These are phyloP conservation scores for Caenorhabditis sulstoni DNA, from an alignment of 2,888 invertebrate genomes.

Conservation along the genomic window DNA sequence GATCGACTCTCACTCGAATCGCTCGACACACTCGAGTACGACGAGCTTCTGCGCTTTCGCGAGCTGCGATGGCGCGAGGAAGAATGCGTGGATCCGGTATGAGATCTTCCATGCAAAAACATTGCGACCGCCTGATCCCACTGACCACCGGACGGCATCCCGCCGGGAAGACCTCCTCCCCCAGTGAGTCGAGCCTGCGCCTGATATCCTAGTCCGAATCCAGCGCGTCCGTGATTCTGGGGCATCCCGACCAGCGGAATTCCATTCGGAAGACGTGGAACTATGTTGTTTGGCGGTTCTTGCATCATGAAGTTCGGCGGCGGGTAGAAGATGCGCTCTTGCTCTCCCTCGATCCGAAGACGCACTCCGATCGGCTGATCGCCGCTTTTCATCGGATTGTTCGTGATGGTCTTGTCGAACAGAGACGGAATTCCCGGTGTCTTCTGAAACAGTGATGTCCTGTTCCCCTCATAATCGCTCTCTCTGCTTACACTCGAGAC, in stretches of 20 bases:
- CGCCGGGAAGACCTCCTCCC: conserved; percentile 26
- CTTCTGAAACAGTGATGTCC: conserved; percentile 3
- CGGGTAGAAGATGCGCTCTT: conserved; percentile 49
- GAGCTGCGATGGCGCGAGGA: not conserved
- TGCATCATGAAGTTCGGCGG: conserved; percentile 26
- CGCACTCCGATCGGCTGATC: conserved; percentile 47
- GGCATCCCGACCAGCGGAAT: conserved; percentile 58
- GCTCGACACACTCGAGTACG: conserved; percentile 57
- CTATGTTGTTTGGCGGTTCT: conserved; percentile 32
- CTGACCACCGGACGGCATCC: conserved; percentile 15
- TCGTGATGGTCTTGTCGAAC: conserved; percentile 51
- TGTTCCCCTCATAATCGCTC: not conserved
- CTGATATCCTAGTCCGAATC: conserved; percentile 56
- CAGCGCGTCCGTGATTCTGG: conserved; percentile 63
- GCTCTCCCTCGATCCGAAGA: conserved; percentile 51
- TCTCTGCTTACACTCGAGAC: not conserved
- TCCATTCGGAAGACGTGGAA: conserved; percentile 66
- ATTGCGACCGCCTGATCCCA: conserved; percentile 64
- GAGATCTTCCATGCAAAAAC: conserved; percentile 42
- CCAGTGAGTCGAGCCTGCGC: conserved; percentile 24
- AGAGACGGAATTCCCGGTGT: conserved; percentile 40
- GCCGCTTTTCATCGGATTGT: conserved; percentile 31
- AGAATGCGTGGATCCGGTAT: not conserved
- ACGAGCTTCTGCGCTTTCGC: conserved; percentile 53
- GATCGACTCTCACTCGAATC: conserved; percentile 44